A percentile compares a stretch with the other conserved stretches of the same genome.
Evolutionary conservation across 2,888 invertebrate genomes (phyloP).

Genomic region (Sturmia bella): DNA sequence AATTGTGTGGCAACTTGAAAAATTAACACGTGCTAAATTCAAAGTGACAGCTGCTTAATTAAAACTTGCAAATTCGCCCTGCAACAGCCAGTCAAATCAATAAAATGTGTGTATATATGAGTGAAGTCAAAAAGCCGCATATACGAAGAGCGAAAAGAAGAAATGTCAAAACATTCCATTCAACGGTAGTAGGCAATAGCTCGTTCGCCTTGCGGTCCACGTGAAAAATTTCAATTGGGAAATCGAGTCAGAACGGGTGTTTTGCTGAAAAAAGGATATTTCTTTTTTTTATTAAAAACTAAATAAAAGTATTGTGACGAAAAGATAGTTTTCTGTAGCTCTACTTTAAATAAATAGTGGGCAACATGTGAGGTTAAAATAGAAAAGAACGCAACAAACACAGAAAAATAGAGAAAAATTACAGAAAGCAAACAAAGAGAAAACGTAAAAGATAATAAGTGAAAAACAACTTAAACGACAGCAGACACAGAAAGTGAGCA

Average conservation of each 20-base stretch:
- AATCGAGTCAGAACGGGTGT: not conserved
- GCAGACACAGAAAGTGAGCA: slow-evolving; percentile 60
- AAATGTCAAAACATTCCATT: slow-evolving; percentile 67
- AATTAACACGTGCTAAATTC: slow-evolving; percentile 47
- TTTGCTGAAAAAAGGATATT: not conserved
- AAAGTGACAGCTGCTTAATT: slow-evolving; percentile 42
- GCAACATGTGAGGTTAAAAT: slow-evolving; percentile 81
- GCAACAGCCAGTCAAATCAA: not conserved
- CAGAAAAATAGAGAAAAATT: slow-evolving; percentile 24
- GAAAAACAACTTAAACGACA: slow-evolving; percentile 33
- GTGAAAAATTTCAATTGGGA: slow-evolving; percentile 60
- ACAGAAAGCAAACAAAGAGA: not conserved
- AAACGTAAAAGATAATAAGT: slow-evolving; percentile 42
- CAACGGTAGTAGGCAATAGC: slow-evolving; percentile 46
- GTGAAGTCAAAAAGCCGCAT: slow-evolving; percentile 61
- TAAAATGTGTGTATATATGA: slow-evolving; percentile 7
- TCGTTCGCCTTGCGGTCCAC: slow-evolving; percentile 63
- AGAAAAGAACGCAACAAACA: slow-evolving; percentile 63
- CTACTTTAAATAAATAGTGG: slow-evolving; percentile 63
- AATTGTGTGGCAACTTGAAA: not conserved
- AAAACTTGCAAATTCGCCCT: slow-evolving; percentile 37
- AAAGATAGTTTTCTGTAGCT: slow-evolving; percentile 29
- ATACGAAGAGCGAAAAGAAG: slow-evolving; percentile 34
- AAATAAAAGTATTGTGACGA: not conserved
- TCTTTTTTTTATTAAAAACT: not conserved